Conservation (phyloP, 2,888 invertebrate genomes). For the Caenorhabditis zanzibari region DNA sequence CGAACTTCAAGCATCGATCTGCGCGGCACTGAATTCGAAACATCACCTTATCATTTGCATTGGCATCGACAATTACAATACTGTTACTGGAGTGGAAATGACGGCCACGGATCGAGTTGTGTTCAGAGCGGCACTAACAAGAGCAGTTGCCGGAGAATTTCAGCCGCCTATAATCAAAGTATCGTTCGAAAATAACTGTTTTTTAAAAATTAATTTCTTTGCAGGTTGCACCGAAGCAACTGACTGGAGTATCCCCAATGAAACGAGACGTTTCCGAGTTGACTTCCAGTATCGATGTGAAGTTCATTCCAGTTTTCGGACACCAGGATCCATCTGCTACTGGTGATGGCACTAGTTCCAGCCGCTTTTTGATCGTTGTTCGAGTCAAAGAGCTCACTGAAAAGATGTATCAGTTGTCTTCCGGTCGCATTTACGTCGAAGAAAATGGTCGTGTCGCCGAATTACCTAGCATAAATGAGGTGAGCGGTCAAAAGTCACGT, state of each 20-base stretch:
- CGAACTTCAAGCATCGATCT: constrained; percentile 59
- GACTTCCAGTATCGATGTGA: constrained; percentile 48
- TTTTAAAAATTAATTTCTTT: background rate
- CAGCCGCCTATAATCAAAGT: constrained; percentile 61
- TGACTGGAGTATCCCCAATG: constrained; percentile 59
- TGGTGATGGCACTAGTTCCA: background rate
- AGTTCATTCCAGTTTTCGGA: constrained; percentile 51
- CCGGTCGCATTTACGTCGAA: constrained; percentile 60
- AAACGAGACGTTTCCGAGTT: constrained; percentile 58
- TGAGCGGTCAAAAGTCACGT: constrained; percentile 13
- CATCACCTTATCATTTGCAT: constrained; percentile 50
- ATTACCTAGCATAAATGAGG: constrained; percentile 48
- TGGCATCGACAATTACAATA: constrained; percentile 52
- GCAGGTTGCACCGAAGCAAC: constrained; percentile 56
- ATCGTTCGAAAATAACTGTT: background rate
- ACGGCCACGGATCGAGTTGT: constrained; percentile 47
- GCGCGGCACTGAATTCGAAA: constrained; percentile 62
- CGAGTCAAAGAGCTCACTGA: constrained; percentile 60
- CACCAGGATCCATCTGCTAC: background rate
- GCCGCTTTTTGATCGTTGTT: constrained; percentile 59
- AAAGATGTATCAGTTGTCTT: constrained; percentile 62
- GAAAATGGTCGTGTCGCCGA: constrained; percentile 50
- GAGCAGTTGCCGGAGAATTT: constrained; percentile 63
- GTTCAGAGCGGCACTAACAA: constrained; percentile 57
- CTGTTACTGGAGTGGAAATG: constrained; percentile 61